Evolutionary conservation across 1,140 invertebrate genomes (phyloP), one percentile per base, ranked within the genome.

Genomic region (Trissolcus basalis): DNA sequence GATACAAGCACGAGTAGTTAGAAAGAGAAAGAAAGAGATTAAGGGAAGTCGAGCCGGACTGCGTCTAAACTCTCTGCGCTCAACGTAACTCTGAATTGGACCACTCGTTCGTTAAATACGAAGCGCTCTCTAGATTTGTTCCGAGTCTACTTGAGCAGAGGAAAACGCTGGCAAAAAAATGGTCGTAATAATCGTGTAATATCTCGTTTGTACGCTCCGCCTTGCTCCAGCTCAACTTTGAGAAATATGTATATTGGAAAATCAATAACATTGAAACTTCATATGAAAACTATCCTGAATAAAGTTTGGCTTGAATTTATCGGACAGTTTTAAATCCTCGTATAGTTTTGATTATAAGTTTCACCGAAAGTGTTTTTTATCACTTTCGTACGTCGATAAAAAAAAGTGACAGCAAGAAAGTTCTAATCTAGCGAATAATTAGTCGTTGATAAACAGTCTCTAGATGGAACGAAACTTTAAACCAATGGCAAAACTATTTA

Each of bases 61-160:
- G 49, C 69, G 73, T 71, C 79, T 77, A 83, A 84, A 85, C 82
- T 27, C 19, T 83, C 43, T 19, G 58, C 47, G 64, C 65, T 83
- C 80, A 76, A 81, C 82, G 78, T 78, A 83, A 79, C 80, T 80
- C 78, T 77, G 80, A 84, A 83, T 85, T 84, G 82, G 77, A 84
- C 77, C 81, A 69, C 81, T 81, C 71, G 53, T 68, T 74, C 53
- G 71, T 74, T 68, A 68, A 74, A 74, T 58, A 51, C 35, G 58
- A 51, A 53, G 27, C 58, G 53, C 47, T 63, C 51, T 61, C 56
- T 60, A 61, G 56, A 61, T 74, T 74, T 74, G 61, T 61, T 67
- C 43, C 49, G 45, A 50, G 60, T 61, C 35, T 56, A 67, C 50
- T 67, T 56, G 43, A 69, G 64, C 35, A 58, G 61, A 39, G 59